Percentiles rank a stretch among this genome's conserved stretches.
phyloP scores from a whole-genome alignment of 2,888 invertebrate species.

The Spisula solida region DNA sequence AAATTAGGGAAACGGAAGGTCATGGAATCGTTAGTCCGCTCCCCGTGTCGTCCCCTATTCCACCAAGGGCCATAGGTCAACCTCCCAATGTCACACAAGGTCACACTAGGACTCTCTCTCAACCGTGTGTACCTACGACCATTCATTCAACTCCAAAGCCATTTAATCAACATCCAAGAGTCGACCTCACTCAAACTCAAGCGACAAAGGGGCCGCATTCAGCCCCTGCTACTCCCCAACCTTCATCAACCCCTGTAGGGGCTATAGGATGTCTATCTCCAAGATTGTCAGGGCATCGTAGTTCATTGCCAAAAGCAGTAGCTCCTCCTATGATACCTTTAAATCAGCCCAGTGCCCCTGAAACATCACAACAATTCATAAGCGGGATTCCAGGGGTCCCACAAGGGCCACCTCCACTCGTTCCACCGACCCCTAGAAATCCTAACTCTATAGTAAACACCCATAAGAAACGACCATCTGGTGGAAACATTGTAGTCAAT shows the following conservation, averaged over 20 bases:
- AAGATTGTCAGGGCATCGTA: constrained; percentile 59
- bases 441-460: constrained; percentile 51
- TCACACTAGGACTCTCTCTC: constrained; percentile 21
- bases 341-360: constrained; percentile 36
- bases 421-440: constrained; percentile 66
- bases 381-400: constrained; percentile 26
- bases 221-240: constrained; percentile 57
- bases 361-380: background rate
- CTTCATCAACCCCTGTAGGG: constrained; percentile 41
- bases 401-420: constrained; percentile 58
- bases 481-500: constrained; percentile 67
- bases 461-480: constrained; percentile 68
- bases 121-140: constrained; percentile 60
- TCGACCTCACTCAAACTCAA: constrained; percentile 31
- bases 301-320: constrained; percentile 59
- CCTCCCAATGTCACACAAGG: background rate
- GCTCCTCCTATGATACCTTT: constrained; percentile 66
- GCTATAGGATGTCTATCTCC: constrained; percentile 66
- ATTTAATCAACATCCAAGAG: constrained; percentile 30
- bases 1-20: constrained; percentile 42
- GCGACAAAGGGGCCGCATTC: constrained; percentile 54
- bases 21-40: constrained; percentile 45
- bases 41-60: constrained; percentile 64
- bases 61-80: constrained; percentile 45
- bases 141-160: constrained; percentile 57